Evolutionary conservation across 2,888 invertebrate genomes (phyloP).

Genomic region (Epistrophe eligans): DNA sequence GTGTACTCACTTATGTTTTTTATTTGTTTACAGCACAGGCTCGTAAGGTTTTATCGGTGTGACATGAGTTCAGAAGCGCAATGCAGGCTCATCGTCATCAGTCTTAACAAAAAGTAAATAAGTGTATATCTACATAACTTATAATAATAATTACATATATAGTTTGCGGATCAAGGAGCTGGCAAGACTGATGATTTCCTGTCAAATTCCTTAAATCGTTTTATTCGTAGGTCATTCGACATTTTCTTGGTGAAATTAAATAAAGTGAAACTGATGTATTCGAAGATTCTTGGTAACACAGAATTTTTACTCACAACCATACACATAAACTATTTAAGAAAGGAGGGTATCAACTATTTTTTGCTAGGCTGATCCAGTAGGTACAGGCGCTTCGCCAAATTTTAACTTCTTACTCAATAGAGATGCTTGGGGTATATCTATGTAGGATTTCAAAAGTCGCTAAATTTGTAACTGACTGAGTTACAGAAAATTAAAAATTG

Average conservation of each 20-base stretch:
- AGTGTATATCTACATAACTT: neutral
- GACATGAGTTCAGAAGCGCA: conserved; percentile 4
- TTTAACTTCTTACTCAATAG: too few relatives aligned
- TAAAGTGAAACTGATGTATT: neutral
- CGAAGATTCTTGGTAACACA: neutral
- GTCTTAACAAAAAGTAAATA: conserved; percentile 12
- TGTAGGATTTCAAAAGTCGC: too few relatives aligned
- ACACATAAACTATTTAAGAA: too few relatives aligned
- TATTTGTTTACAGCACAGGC: conserved; percentile 2
- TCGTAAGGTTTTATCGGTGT: neutral
- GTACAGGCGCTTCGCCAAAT: too few relatives aligned
- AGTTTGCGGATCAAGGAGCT: conserved; percentile 27
- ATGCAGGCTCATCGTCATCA: conserved; percentile 1
- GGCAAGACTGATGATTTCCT: conserved; percentile 22
- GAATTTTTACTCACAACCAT: too few relatives aligned
- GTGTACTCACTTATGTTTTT: neutral
- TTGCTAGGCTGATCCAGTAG: too few relatives aligned
- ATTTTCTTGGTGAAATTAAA: neutral
- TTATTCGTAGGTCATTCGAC: neutral
- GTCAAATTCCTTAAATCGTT: conserved; percentile 9
- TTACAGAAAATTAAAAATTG: too few relatives aligned
- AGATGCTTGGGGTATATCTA: too few relatives aligned
- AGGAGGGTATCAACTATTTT: too few relatives aligned
- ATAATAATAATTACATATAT: conserved; percentile 31
- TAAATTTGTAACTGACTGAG: too few relatives aligned